phyloP scores from a whole-genome alignment of 2,888 invertebrate genomes.

The Dryobota labecula region DNA sequence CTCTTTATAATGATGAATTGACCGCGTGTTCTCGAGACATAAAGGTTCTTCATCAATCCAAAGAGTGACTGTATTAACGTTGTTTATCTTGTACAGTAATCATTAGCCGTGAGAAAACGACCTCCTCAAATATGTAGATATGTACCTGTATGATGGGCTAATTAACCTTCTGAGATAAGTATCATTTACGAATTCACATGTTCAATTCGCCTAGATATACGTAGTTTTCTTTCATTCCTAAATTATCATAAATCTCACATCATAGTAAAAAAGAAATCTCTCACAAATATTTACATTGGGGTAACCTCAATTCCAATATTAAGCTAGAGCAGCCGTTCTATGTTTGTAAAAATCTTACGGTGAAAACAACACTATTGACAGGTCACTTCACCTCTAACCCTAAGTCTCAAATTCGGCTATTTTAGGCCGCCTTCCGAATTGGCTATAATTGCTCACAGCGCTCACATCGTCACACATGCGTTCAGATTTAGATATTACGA shows the following conservation, averaged over 20 bases:
- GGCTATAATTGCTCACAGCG: no score
- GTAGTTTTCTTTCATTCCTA: slow-evolving; percentile 16
- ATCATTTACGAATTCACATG: slow-evolving; percentile 27
- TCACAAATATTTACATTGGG: slow-evolving; percentile 58
- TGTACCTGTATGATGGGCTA: neutral
- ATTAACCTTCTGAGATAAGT: slow-evolving; percentile 13
- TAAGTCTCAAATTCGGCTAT: no score
- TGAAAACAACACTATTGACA: no score
- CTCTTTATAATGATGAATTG: no score
- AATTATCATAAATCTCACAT: slow-evolving; percentile 52
- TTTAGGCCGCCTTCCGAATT: no score
- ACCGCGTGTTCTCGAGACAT: slow-evolving; percentile 8
- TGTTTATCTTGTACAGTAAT: slow-evolving; percentile 26
- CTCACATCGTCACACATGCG: no score
- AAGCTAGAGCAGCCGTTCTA: no score
- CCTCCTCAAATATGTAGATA: slow-evolving; percentile 34
- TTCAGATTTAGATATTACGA: no score
- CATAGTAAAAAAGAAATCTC: slow-evolving; percentile 46
- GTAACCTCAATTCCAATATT: no score
- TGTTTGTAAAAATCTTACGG: no score
- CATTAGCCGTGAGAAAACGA: slow-evolving; percentile 39
- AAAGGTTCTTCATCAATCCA: slow-evolving; percentile 29
- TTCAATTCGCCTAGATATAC: slow-evolving; percentile 26
- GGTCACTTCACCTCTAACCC: no score
- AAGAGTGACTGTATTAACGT: slow-evolving; percentile 15